These are phyloP conservation scores for Meteorus sp. DNA, from an alignment of 1,140 invertebrate genomes.

Conservation along the genomic window DNA sequence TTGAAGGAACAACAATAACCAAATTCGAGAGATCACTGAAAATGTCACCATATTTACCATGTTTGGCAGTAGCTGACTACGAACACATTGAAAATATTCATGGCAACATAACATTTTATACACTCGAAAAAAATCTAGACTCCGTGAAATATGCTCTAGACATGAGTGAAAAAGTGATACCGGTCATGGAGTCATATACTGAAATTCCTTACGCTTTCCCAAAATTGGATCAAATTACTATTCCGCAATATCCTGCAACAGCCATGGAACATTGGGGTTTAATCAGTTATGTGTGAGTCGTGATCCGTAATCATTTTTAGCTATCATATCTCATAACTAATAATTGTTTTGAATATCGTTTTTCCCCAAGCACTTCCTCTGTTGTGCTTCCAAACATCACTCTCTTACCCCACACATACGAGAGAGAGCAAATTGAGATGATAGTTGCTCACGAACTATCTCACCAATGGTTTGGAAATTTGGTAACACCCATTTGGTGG, in stretches of 20 bases:
- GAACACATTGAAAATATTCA: conserved; percentile 25
- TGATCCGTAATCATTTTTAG: not conserved
- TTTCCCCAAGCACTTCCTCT: not conserved
- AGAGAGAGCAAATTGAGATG: not conserved
- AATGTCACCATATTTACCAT: conserved; percentile 78
- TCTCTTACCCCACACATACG: not conserved
- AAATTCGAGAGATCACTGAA: conserved; percentile 30
- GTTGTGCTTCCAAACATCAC: not conserved
- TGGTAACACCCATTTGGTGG: conserved; percentile 54
- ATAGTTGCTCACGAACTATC: conserved; percentile 62
- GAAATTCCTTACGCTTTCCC: conserved; percentile 18
- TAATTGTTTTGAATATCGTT: not conserved
- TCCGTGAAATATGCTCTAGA: not conserved
- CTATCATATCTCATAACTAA: not conserved
- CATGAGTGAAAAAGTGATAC: conserved; percentile 11
- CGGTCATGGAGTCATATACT: conserved; percentile 17
- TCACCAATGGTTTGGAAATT: conserved; percentile 60
- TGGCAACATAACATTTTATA: conserved; percentile 27
- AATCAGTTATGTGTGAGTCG: conserved; percentile 65
- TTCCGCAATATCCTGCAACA: not conserved
- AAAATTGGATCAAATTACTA: conserved; percentile 15
- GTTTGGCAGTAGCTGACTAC: conserved; percentile 68
- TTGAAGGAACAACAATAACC: conserved; percentile 27
- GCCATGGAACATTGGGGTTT: conserved; percentile 26
- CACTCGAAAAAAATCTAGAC: not conserved